Evolutionary conservation across 2,113 vertebrate species (phyloP), one percentile per base, ranked within the genome.

Genomic region (Montifringilla adamsi): DNA sequence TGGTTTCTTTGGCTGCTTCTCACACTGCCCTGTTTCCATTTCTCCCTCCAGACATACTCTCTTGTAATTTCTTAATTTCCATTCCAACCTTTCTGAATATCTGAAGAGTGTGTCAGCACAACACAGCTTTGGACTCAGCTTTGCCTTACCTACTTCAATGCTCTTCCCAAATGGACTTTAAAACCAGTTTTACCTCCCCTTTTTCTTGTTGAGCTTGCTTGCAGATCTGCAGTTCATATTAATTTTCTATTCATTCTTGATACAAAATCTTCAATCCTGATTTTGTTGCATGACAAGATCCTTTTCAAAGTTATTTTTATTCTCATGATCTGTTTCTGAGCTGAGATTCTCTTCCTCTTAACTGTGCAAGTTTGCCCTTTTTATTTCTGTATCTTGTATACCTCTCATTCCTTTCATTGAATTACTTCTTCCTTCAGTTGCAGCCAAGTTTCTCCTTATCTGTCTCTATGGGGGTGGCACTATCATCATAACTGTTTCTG

Each of bases 1-100:
- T 84, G 73, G 39, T 70, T 72, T 74, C 91, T 94, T 81, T 50
- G 77, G 56, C 82, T 77, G 64, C 56, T 93, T 96, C 84, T 84
- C 58, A 37, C 21, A 39, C 19, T 94, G 39, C 50, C 31, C 43
- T 52, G 17, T 79, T 22, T 91, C 30, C 39, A 5, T 73, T 81
- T 33, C 13, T 84, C 53, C 83, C 76, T 85, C 28, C 30, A 73
- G 83, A 92, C n/a, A 8, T 69, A 80, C 16, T 93, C 70, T 70
- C 84, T n/a, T 75, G 35, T 80, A 75, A 39, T 16, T 92, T 87
- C 62, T 70, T 74, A 91, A 92, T 91, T 83, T 95, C 44, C 41
- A 63, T 84, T 89, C 58, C 55, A 64, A 18, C 17, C 46, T 78
- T 87, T 73, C 50, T 3, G 8, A 64, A 37, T 83, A 33, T 37